Evolutionary conservation across 2,888 invertebrate genomes (phyloP).

Genomic region (Heterodera filipjevi): DNA sequence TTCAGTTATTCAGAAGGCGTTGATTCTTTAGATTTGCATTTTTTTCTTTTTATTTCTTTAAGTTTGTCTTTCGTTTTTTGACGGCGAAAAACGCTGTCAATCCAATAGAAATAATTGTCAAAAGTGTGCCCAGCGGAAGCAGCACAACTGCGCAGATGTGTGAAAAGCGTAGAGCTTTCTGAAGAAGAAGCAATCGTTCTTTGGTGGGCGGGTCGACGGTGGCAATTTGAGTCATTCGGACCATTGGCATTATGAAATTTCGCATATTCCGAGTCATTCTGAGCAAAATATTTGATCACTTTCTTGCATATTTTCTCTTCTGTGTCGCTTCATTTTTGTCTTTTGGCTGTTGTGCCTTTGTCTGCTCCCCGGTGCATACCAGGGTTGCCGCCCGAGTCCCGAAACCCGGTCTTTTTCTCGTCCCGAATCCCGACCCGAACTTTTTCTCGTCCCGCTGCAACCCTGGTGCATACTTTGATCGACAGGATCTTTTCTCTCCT

Average conservation of each 20-base stretch:
- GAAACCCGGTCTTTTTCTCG: too few species aligned
- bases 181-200: conserved; percentile 42
- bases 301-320: too few species aligned
- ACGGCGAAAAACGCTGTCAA: not conserved
- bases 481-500: not conserved
- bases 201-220: conserved; percentile 53
- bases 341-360: too few species aligned
- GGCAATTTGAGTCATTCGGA: conserved; percentile 64
- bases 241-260: conserved; percentile 51
- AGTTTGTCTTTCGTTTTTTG: not conserved
- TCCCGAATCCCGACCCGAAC: too few species aligned
- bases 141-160: not conserved
- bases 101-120: not conserved
- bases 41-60: too few species aligned
- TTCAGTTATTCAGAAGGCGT: too few species aligned
- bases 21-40: too few species aligned
- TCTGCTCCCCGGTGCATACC: too few species aligned
- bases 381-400: too few species aligned
- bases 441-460: too few species aligned
- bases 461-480: too few species aligned
- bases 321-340: too few species aligned
- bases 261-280: conserved; percentile 34
- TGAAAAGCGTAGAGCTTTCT: not conserved
- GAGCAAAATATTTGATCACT: not conserved
- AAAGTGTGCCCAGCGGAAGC: conserved; percentile 5